Base-by-base conservation (phyloP, 2,888 invertebrate genomes). In the Drymonia ruficornis region DNA sequence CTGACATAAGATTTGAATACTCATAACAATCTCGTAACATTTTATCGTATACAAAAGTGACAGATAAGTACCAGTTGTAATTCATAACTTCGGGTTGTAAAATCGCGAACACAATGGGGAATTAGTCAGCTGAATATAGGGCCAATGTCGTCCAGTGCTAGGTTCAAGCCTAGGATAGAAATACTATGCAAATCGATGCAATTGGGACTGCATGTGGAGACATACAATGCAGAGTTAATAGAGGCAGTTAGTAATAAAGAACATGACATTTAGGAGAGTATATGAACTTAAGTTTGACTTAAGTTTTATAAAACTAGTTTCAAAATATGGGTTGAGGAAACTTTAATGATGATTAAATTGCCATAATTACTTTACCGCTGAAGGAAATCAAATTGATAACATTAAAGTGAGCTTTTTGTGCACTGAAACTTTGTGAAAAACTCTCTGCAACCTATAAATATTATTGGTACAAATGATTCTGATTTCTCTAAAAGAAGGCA, bases 41-140 rank as follows among this genome's bases (percentile, higher is more conserved):
- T 76, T 78, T 72, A 78, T 72, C 57, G 67, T 47, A 53, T 61
- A 43, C 56, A 66, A 76, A 72, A 67, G 65, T 71, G 74, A 70
- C 66, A 70, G 72, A 74, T 84, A 84, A 85, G 74, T 73, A 74
- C 69, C 63, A 62, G 77, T 67, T 77, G 74, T 84, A 82, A 86
- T 75, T 81, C 81, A 80, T 81, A 81, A 81, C 74, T 76, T 75
- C 73, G 55, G 68, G 67, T 69, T 77, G 73, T 80, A 82, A 83
- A 85, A 69, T 63, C 57, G 45, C 54, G 51, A 67, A 70, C 55
- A 82, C 82, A 82, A 82, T 82, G 64, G 80, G 42, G 75, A 81
- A 83, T 83, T 81, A 81, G 74, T 65, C 63, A 61, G 61, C 63
- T 52, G 72, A 70, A 71, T 73, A 66, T 63, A 70, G 72, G 74